A percentile compares a stretch with the other conserved stretches of the same genome.
Evolutionary conservation across 2,797 vertebrate species (phyloP).

Genomic region (Onychomys torridus): DNA sequence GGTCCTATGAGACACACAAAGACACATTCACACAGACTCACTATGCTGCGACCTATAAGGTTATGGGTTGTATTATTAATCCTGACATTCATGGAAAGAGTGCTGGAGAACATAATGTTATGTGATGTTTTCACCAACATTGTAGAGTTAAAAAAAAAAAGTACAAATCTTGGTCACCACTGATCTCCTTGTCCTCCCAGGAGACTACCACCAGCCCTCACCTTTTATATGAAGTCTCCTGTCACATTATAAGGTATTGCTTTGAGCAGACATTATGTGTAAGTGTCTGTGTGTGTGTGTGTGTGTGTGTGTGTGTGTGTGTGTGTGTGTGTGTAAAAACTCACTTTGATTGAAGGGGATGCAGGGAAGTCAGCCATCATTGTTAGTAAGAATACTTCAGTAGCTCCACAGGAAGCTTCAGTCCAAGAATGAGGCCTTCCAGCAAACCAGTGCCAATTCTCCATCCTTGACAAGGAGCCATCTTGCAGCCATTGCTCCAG

Average conservation of each 20-base stretch:
- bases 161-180: background rate
- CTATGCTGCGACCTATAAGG: background rate
- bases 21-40: background rate
- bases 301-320: background rate
- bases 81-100: background rate
- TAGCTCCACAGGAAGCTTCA: background rate
- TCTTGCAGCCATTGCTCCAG: background rate
- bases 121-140: background rate
- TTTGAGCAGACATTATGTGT: background rate
- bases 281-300: background rate
- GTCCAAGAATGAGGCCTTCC: background rate
- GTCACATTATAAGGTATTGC: too few relatives aligned
- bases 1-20: too few relatives aligned
- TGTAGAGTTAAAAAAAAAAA: background rate
- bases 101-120: background rate
- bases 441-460: background rate
- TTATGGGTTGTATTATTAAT: background rate
- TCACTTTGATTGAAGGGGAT: background rate
- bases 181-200: background rate
- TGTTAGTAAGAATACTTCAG: background rate
- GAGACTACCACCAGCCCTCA: background rate
- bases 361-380: background rate
- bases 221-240: background rate
- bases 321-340: background rate
- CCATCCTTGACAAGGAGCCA: background rate